Conservation (phyloP, 1,140 invertebrate genomes). For the Popillia japonica region DNA sequence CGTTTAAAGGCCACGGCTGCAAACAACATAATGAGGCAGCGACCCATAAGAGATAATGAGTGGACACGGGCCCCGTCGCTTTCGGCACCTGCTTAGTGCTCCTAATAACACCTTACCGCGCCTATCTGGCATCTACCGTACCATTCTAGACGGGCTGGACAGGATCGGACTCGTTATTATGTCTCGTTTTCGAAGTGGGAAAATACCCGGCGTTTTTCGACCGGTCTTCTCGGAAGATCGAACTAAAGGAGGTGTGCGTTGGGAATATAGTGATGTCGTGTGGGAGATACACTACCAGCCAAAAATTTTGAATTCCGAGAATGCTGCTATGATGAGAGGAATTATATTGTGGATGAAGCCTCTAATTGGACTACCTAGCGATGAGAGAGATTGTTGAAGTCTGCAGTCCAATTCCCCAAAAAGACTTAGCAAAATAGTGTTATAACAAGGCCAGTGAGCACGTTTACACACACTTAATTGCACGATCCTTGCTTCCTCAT, state of each 20-base stretch:
- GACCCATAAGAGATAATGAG: slow-evolving; percentile 53
- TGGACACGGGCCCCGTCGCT: slow-evolving; percentile 55
- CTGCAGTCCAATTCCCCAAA: too few relatives aligned
- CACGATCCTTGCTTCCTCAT: too few relatives aligned
- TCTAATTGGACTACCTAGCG: too few relatives aligned
- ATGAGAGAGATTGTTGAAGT: too few relatives aligned
- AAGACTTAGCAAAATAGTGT: too few relatives aligned
- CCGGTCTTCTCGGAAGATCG: slow-evolving; percentile 14
- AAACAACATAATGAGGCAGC: slow-evolving; percentile 57
- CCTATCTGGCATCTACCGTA: slow-evolving; percentile 37
- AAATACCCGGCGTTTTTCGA: not conserved
- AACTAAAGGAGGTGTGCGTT: not conserved
- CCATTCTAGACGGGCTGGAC: slow-evolving; percentile 2
- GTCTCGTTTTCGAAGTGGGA: not conserved
- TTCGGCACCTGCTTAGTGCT: slow-evolving; percentile 60
- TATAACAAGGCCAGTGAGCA: too few relatives aligned
- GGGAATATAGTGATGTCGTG: not conserved
- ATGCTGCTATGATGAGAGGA: too few relatives aligned
- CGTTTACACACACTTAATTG: too few relatives aligned
- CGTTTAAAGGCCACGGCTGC: slow-evolving; percentile 45
- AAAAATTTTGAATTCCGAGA: too few relatives aligned
- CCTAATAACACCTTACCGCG: slow-evolving; percentile 58
- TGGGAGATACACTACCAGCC: not conserved
- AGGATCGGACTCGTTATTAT: slow-evolving; percentile 20
- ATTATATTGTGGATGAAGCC: too few relatives aligned